Conservation (phyloP, 2,797 vertebrate species). For the Amphiprion clarkii region DNA sequence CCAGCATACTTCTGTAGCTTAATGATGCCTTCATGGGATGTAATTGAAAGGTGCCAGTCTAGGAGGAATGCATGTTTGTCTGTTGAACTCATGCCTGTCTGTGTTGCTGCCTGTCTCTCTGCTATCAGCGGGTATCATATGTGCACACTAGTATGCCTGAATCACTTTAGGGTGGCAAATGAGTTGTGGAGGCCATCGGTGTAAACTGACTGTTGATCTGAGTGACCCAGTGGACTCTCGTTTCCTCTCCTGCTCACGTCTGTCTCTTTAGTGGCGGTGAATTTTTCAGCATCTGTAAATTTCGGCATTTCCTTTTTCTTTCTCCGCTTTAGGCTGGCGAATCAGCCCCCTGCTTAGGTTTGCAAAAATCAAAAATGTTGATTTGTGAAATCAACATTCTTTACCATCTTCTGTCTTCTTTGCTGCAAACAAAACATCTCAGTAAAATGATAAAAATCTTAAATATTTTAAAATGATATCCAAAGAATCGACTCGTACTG, state of each 20-base stretch:
- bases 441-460: no score
- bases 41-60: constrained; percentile 60
- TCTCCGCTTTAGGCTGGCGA: constrained; percentile 28
- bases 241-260: background rate
- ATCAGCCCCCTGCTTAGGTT: constrained; percentile 52
- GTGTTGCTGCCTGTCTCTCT: constrained; percentile 38
- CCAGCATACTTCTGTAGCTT: constrained; percentile 5
- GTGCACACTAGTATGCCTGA: constrained; percentile 21
- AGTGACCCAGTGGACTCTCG: background rate
- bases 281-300: constrained; percentile 11
- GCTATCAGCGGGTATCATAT: constrained; percentile 28
- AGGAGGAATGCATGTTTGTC: constrained; percentile 53
- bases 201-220: constrained; percentile 16
- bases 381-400: no score
- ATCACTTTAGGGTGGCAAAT: constrained; percentile 23
- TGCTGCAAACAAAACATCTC: no score
- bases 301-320: constrained; percentile 9
- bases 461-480: no score
- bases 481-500: no score
- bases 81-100: constrained; percentile 40
- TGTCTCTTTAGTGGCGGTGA: background rate
- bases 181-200: background rate
- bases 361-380: background rate
- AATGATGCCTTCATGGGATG: constrained; percentile 36
- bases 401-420: no score